Evolutionary conservation across 92 coral and sea anemone species (phyloP), one percentile per base, ranked within the genome.

Genomic region (Muricea muricata): DNA sequence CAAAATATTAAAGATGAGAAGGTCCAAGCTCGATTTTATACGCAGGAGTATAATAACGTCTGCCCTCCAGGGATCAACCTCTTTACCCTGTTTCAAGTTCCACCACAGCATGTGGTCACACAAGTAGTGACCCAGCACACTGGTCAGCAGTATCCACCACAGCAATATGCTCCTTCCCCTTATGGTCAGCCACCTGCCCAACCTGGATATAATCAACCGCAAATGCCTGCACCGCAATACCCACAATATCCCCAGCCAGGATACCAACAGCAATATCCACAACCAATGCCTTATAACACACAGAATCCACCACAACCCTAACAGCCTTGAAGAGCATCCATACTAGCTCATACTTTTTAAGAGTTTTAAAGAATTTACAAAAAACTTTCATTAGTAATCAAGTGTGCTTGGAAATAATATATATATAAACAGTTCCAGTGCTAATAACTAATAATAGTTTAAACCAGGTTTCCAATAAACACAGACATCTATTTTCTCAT

Each of bases 1-100:
- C 83, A 56, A 1, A 56, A 78, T 18, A 78, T 78, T 34, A 78
- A 78, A 78, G 83, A 78, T 55, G 83, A 31, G 29, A 78, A 78
- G 31, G 58, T 78, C 9, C 65, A 70, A 3, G 65, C 83, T 10
- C 63, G 69, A 40, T 78, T 78, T 72, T 56, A 78, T 14, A 58
- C 71, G 13, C 69, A 55, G 0, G 83, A 78, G 71, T 65, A 78
- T 7, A 78, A 78, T 78, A 65, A 65, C 10, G 55, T 58, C 4
- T 15, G 18, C 28, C 83, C 69, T 15, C 71, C 83, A 0, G 83
- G 83, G 35, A 35, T 32, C 35, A 78, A 58, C 55, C 71, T 78
- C 9, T 35, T 58, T 17, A 56, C 55, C 41, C 55, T 78, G 32
- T 58, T 56, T 26, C 69, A 78, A 12, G 31, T 34, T 41, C 71